These are phyloP conservation scores for Erpobdella octoculata DNA, from an alignment of 2,888 invertebrate genomes.

Conservation along the genomic window DNA sequence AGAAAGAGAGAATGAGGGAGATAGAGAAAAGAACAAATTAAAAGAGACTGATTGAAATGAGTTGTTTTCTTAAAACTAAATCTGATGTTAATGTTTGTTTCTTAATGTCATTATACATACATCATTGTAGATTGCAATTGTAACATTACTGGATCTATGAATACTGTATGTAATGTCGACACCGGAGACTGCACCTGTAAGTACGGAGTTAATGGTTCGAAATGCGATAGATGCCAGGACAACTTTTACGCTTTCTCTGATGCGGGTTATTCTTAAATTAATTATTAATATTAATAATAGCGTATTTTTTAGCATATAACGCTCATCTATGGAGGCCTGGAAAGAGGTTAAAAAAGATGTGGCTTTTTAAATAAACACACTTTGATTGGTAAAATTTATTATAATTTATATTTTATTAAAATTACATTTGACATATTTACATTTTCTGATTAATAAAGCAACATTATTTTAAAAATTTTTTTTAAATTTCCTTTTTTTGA, in stretches of 20 bases:
- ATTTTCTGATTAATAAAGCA: no score
- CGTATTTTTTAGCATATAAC: no score
- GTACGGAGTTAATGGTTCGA: constrained; percentile 34
- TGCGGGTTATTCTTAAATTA: neutral
- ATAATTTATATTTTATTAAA: no score
- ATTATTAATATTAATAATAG: no score
- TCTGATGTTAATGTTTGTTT: no score
- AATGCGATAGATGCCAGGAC: constrained; percentile 35
- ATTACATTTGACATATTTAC: neutral
- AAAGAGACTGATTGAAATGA: neutral
- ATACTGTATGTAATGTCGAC: constrained; percentile 34
- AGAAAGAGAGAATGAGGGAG: neutral
- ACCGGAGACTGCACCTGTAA: constrained; percentile 38
- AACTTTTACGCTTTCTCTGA: constrained; percentile 33
- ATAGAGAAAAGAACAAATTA: neutral
- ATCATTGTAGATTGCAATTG: constrained; percentile 39
- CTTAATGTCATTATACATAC: no score
- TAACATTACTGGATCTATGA: constrained; percentile 33
- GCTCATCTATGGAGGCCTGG: no score
- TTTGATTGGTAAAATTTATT: no score
- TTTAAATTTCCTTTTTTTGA: no score
- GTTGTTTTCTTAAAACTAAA: neutral
- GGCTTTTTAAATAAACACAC: no score
- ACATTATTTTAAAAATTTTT: no score
- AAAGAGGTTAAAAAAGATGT: no score